Conservation (phyloP, 2,113 vertebrate species). For the Numenius arquata region DNA sequence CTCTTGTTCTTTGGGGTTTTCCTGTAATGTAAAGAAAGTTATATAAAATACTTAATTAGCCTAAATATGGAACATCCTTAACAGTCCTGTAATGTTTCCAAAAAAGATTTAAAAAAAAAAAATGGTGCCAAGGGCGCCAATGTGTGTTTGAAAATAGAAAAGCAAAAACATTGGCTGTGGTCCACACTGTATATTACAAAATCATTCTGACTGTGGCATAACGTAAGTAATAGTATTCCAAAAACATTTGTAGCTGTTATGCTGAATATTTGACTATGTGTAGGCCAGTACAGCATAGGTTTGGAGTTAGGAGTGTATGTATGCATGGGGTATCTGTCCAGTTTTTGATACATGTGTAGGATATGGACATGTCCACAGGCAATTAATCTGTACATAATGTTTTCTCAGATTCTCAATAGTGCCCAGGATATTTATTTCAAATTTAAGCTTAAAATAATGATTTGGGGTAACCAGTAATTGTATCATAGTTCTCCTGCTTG, state of each 20-base stretch:
- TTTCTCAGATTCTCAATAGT: not conserved
- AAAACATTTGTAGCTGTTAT: not conserved
- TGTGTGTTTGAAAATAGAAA: not conserved
- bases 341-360: not conserved
- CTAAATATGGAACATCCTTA: not conserved
- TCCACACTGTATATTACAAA: not conserved
- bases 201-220: not conserved
- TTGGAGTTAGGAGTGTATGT: not conserved
- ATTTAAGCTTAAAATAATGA: not conserved
- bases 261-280: not conserved
- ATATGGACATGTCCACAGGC: not conserved
- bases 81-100: not conserved
- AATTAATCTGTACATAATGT: not conserved
- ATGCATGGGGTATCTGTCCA: not conserved
- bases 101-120: not conserved
- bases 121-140: not conserved
- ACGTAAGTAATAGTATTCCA: not conserved
- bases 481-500: accelerated
- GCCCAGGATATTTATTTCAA: not conserved
- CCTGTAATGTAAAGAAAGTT: not conserved
- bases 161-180: not conserved
- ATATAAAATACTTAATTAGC: not conserved
- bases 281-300: not conserved
- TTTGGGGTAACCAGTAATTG: not conserved
- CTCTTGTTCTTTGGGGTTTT: not conserved